These are phyloP conservation scores for roundworm (Caenorhabditis elegans) DNA, from an alignment of 1,140 invertebrate species.

Conservation along the genomic window DNA sequence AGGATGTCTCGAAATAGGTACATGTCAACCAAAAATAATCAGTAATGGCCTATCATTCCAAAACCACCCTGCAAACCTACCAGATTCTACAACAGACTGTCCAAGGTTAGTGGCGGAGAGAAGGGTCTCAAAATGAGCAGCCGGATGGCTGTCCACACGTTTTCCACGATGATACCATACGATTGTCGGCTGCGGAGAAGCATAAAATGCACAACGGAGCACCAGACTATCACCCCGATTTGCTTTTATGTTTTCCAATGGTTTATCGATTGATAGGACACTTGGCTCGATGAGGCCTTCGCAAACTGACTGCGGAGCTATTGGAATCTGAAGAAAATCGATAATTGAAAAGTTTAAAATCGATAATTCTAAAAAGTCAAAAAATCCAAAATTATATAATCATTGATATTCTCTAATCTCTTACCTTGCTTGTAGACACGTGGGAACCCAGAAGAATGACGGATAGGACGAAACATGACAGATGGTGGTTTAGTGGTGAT, in stretches of 20 bases:
- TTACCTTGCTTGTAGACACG: neutral
- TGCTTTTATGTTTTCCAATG: slow-evolving; percentile 1
- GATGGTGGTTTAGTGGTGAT: neutral
- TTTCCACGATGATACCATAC: slow-evolving; percentile 22
- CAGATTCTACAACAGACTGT: slow-evolving; percentile 20
- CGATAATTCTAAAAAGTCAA: too few species aligned
- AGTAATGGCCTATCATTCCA: too few species aligned
- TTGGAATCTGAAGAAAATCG: too few species aligned
- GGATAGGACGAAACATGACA: neutral
- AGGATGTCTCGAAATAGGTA: too few species aligned
- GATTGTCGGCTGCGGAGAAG: slow-evolving; percentile 1
- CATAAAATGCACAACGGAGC: slow-evolving; percentile 17
- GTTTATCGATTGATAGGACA: slow-evolving; percentile 5
- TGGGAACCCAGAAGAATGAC: slow-evolving; percentile 19
- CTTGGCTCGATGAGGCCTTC: neutral
- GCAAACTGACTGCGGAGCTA: neutral
- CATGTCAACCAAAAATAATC: too few species aligned
- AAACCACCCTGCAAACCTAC: neutral
- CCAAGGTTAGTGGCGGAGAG: slow-evolving; percentile 17
- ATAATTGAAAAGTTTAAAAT: too few species aligned
- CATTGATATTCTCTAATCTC: too few species aligned
- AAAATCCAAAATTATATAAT: too few species aligned
- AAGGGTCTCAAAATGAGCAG: slow-evolving; percentile 19
- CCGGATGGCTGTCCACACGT: slow-evolving; percentile 6
- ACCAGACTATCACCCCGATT: neutral